Percentiles rank a stretch among this genome's conserved stretches.
phyloP scores from a whole-genome alignment of 2,797 vertebrate genomes.

The Cuniculus paca region DNA sequence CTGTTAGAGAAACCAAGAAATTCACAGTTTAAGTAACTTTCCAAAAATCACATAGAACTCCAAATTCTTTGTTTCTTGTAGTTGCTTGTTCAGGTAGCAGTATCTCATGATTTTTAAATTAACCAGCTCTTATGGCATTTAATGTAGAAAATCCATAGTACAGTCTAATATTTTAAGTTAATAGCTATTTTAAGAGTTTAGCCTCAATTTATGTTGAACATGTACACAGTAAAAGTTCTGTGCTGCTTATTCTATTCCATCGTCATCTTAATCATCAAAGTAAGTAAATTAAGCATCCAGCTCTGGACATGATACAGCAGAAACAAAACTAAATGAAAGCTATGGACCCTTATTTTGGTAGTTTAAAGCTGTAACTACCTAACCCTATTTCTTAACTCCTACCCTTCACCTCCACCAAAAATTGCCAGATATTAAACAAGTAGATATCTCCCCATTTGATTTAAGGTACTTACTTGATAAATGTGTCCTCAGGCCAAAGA shows the following conservation, averaged over 20 bases:
- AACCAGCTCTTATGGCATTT: conserved; percentile 23
- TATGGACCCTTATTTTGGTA: neutral
- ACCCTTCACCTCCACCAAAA: neutral
- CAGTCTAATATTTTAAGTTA: conserved; percentile 60
- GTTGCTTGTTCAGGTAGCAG: conserved; percentile 10
- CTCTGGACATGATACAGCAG: neutral
- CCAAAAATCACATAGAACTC: conserved; percentile 28
- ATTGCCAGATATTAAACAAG: conserved; percentile 23
- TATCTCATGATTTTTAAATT: conserved; percentile 41
- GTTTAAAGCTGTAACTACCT: neutral
- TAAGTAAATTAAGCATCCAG: neutral
- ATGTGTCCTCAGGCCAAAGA: conserved; percentile 28
- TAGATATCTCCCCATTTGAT: neutral
- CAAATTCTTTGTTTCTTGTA: conserved; percentile 22
- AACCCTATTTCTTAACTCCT: neutral
- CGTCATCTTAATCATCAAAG: neutral
- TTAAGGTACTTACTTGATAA: neutral
- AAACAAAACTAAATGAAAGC: conserved; percentile 19
- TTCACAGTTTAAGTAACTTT: conserved; percentile 73
- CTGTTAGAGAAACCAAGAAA: conserved; percentile 59
- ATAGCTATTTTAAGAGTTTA: conserved; percentile 58
- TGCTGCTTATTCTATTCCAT: neutral
- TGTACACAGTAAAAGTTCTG: neutral
- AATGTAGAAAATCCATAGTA: conserved; percentile 26
- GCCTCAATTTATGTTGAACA: neutral